Conservation (phyloP, 2,113 vertebrate species). For the Leptobrachium leishanense region DNA sequence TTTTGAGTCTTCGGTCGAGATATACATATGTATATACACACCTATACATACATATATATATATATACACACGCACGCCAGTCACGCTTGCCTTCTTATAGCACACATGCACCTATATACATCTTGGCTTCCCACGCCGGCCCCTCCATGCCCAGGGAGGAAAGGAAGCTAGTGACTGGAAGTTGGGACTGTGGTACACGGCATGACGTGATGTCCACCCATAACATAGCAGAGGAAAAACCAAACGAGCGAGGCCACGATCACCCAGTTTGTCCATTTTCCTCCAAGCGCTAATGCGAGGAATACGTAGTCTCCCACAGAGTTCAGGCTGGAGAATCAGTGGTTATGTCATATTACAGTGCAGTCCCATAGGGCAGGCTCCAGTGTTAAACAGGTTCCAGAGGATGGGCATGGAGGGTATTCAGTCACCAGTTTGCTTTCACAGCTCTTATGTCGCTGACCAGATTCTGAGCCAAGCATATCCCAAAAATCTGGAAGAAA, state of each 20-base stretch:
- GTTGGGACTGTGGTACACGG: neutral
- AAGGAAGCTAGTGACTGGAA: slow-evolving; percentile 25
- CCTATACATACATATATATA: slow-evolving; percentile 22
- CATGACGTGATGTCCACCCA: neutral
- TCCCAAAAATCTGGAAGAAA: slow-evolving; percentile 80
- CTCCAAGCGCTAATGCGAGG: slow-evolving; percentile 9
- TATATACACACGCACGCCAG: slow-evolving; percentile 45
- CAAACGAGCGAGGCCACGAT: neutral
- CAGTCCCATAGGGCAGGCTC: slow-evolving; percentile 33
- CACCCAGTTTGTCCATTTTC: slow-evolving; percentile 4
- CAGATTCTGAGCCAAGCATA: slow-evolving; percentile 88
- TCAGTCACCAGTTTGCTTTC: slow-evolving; percentile 87
- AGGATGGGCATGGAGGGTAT: slow-evolving; percentile 9
- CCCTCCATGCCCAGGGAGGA: slow-evolving; percentile 41
- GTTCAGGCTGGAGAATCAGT: slow-evolving; percentile 16
- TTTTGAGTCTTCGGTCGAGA: slow-evolving; percentile 6
- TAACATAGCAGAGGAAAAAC: slow-evolving; percentile 12
- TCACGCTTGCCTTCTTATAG: slow-evolving; percentile 38
- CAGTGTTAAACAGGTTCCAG: slow-evolving; percentile 11
- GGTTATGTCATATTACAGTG: slow-evolving; percentile 24
- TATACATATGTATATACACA: neutral
- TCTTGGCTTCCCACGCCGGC: slow-evolving; percentile 42
- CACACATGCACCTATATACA: slow-evolving; percentile 47
- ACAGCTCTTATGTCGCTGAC: slow-evolving; percentile 84
- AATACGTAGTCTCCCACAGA: neutral